Conservation (phyloP, 2,888 invertebrate genomes). For the Agonopterix heracliana region DNA sequence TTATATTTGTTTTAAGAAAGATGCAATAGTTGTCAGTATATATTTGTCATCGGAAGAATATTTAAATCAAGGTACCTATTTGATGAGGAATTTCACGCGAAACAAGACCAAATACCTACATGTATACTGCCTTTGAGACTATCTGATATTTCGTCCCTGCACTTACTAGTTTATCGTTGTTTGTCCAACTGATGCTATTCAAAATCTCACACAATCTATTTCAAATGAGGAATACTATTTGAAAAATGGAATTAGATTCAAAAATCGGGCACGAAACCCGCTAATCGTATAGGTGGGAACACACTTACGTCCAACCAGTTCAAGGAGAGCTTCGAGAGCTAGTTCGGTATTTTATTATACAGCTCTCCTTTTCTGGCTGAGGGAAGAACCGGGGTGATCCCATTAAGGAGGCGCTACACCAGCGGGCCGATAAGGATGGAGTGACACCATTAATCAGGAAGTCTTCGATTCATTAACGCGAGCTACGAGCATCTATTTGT, state of each 20-base stretch:
- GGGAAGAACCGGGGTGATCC: slow-evolving; percentile 45
- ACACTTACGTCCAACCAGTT: slow-evolving; percentile 24
- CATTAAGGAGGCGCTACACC: slow-evolving; percentile 61
- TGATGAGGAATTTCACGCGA: no score
- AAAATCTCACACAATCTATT: slow-evolving; percentile 7
- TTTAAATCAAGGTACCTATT: no score
- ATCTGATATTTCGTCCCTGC: no score
- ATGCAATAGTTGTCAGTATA: neutral
- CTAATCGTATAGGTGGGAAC: slow-evolving; percentile 32
- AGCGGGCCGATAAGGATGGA: slow-evolving; percentile 47
- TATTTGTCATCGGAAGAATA: neutral
- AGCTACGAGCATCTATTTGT: slow-evolving; percentile 55
- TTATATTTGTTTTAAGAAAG: neutral
- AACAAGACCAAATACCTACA: no score
- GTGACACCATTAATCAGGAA: slow-evolving; percentile 67
- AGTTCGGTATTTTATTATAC: slow-evolving; percentile 20
- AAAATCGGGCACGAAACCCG: slow-evolving; percentile 32
- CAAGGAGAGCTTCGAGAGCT: slow-evolving; percentile 20
- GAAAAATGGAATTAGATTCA: slow-evolving; percentile 35
- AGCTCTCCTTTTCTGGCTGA: slow-evolving; percentile 25
- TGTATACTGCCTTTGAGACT: no score
- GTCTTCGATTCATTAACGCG: slow-evolving; percentile 62
- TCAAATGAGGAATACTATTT: slow-evolving; percentile 20
- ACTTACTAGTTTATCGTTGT: no score
- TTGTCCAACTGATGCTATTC: no score